phyloP scores from a whole-genome alignment of 2,113 vertebrate species.

The Peucedramus taeniatus region DNA sequence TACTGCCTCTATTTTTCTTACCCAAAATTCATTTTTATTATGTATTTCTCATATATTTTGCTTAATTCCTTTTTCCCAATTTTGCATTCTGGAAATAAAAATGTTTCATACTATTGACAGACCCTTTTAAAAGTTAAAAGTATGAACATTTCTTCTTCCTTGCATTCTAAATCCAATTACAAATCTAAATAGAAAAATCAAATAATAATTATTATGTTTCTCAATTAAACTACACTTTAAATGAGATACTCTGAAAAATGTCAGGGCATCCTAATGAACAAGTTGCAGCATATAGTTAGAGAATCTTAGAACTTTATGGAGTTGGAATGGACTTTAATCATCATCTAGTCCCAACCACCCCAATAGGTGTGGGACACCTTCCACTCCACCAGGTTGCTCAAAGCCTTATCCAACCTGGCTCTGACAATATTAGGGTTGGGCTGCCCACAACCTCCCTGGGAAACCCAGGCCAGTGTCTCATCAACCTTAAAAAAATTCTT shows the following conservation, averaged over 20 bases:
- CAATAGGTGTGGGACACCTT: neutral
- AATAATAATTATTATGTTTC: neutral
- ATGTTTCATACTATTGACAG: neutral
- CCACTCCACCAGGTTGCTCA: neutral
- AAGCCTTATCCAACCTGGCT: neutral
- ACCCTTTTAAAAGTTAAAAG: neutral
- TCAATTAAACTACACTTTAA: neutral
- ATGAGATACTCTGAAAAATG: neutral
- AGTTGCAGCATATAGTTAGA: neutral
- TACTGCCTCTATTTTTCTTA: neutral
- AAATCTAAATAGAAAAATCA: neutral
- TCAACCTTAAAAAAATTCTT: neutral
- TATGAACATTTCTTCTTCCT: neutral
- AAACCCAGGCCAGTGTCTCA: neutral
- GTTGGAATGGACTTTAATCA: neutral
- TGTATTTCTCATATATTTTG: neutral
- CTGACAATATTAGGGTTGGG: neutral
- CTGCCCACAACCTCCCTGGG: fast-evolving
- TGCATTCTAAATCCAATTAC: neutral
- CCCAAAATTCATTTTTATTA: neutral
- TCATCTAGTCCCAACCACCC: neutral
- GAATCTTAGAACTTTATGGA: neutral
- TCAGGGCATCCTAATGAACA: neutral
- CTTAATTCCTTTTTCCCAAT: neutral
- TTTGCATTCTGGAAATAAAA: neutral